These are phyloP conservation scores for Gouania willdenowi DNA, from an alignment of 2,797 vertebrate genomes.

Conservation along the genomic window DNA sequence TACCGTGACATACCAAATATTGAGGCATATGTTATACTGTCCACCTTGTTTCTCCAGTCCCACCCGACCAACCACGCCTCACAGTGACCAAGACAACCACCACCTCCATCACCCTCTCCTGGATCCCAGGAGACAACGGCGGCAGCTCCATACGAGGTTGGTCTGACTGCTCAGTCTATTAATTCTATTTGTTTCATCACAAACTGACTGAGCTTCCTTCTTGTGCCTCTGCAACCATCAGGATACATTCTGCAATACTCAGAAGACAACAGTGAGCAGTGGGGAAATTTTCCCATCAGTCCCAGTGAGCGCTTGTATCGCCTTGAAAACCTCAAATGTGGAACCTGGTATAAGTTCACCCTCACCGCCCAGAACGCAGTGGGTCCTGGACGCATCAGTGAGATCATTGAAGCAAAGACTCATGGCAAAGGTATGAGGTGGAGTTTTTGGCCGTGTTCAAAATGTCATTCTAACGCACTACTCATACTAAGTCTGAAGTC, in stretches of 20 bases:
- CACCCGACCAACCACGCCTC: slow-evolving; percentile 96
- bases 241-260: slow-evolving; percentile 98
- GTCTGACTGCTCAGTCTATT: neutral
- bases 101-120: slow-evolving; percentile 95
- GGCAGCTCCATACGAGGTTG: slow-evolving; percentile 97
- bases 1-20: no score
- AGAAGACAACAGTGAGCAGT: slow-evolving; percentile 96
- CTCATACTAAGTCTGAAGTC: no score
- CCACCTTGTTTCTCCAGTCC: slow-evolving; percentile 78
- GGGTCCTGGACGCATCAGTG: slow-evolving; percentile 94
- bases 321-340: slow-evolving; percentile 91
- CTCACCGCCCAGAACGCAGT: slow-evolving; percentile 97
- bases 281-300: slow-evolving; percentile 95
- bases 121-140: slow-evolving; percentile 97
- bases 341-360: slow-evolving; percentile 98
- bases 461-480: no score
- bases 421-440: slow-evolving; percentile 90
- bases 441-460: no score
- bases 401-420: slow-evolving; percentile 97
- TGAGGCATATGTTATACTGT: no score
- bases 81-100: slow-evolving; percentile 97
- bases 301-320: slow-evolving; percentile 93
- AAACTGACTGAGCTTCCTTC: neutral
- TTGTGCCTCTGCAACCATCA: slow-evolving; percentile 29
- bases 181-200: neutral